phyloP scores from a whole-genome alignment of 1,140 invertebrate species.

The Drosophila sproati region DNA sequence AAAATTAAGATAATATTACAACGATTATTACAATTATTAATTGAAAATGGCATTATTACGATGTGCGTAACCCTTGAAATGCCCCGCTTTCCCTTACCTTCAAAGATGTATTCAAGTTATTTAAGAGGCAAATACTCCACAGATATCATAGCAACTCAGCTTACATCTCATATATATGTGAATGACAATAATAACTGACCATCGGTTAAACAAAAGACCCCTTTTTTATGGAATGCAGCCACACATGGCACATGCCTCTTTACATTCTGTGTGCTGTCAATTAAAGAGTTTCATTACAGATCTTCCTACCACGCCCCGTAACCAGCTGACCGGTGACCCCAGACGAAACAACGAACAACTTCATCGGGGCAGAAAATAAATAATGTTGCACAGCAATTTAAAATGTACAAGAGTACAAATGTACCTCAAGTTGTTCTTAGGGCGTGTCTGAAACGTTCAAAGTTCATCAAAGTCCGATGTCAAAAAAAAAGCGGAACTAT shows the following conservation, averaged over 20 bases:
- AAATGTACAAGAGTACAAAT: slow-evolving; percentile 47
- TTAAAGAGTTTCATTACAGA: slow-evolving; percentile 59
- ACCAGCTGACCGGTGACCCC: slow-evolving; percentile 46
- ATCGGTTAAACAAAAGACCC: background rate
- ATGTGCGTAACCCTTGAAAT: too few species aligned
- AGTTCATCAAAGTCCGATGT: slow-evolving; percentile 48
- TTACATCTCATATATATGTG: background rate
- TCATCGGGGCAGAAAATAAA: slow-evolving; percentile 60
- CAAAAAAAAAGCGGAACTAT: slow-evolving; percentile 67
- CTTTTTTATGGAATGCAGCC: background rate
- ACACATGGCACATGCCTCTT: slow-evolving; percentile 19
- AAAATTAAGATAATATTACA: too few species aligned
- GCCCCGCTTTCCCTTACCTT: too few species aligned
- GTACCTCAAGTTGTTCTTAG: slow-evolving; percentile 42
- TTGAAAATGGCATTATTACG: too few species aligned
- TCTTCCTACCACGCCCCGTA: background rate
- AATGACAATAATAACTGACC: background rate
- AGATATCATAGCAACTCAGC: background rate
- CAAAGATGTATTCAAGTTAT: too few species aligned
- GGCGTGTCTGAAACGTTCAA: slow-evolving; percentile 32
- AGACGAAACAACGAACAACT: slow-evolving; percentile 58
- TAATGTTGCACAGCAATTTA: slow-evolving; percentile 16
- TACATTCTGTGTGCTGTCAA: slow-evolving; percentile 39
- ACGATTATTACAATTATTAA: too few species aligned
- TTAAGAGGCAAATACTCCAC: background rate